Percentiles rank a stretch among this genome's conserved stretches.
Evolutionary conservation across 2,888 invertebrate genomes (phyloP).

Genomic region (Lithophane socia): DNA sequence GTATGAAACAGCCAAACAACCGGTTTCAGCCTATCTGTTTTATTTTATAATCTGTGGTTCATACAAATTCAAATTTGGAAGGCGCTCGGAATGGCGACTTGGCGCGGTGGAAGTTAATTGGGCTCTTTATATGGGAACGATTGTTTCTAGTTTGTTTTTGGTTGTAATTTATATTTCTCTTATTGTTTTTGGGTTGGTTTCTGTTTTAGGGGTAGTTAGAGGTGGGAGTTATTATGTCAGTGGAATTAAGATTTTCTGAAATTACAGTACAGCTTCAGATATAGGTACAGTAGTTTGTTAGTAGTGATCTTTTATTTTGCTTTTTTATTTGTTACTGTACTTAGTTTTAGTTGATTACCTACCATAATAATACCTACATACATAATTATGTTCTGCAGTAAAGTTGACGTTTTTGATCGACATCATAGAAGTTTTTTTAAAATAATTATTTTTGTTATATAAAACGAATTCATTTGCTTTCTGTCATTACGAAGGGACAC

Average conservation of each 20-base stretch:
- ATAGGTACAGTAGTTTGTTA: not conserved
- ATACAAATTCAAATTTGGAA: constrained; percentile 65
- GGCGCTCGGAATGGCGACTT: constrained; percentile 64
- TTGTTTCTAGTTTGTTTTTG: constrained; percentile 60
- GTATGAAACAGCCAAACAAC: constrained; percentile 16
- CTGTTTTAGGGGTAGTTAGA: constrained; percentile 9
- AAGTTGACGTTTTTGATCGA: not conserved
- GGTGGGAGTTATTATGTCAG: not conserved
- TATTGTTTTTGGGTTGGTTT: constrained; percentile 37
- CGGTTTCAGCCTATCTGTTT: constrained; percentile 23
- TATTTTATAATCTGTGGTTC: constrained; percentile 45
- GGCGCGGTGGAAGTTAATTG: constrained; percentile 64
- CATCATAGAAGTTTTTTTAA: not conserved
- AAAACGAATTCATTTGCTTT: no score
- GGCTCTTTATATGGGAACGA: constrained; percentile 63
- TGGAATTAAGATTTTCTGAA: not conserved
- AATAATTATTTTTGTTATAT: not conserved
- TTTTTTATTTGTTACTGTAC: not conserved
- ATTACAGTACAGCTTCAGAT: not conserved
- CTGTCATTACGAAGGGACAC: not conserved
- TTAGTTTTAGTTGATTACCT: not conserved
- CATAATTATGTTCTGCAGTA: not conserved
- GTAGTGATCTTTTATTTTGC: not conserved
- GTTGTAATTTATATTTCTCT: constrained; percentile 53
- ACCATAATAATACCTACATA: no score